These are phyloP conservation scores for Nothobranchius furzeri DNA, from an alignment of 2,113 vertebrate genomes.

Conservation along the genomic window DNA sequence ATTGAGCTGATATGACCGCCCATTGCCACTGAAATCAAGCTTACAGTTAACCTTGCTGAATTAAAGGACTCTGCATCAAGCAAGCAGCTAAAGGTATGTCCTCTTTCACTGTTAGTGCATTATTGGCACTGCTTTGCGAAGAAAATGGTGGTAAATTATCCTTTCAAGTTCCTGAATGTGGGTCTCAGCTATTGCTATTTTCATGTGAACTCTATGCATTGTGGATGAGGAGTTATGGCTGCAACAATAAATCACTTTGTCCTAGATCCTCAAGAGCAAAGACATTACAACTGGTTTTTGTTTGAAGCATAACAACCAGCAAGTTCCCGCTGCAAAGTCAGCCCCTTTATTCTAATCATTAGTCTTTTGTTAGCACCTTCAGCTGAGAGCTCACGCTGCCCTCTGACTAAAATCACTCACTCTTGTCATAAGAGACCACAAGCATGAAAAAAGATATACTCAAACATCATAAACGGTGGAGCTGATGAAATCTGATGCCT, in stretches of 20 bases:
- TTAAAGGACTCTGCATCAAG: constrained; percentile 28
- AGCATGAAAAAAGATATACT: too few species aligned
- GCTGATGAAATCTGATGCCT: too few species aligned
- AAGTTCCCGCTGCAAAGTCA: constrained; percentile 1
- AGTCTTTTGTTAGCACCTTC: too few species aligned
- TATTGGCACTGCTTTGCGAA: constrained; percentile 27
- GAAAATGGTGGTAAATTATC: constrained; percentile 38
- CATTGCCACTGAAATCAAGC: constrained; percentile 44
- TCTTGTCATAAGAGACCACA: too few species aligned
- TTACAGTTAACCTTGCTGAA: constrained; percentile 46
- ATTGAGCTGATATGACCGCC: constrained; percentile 58
- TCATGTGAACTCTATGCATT: constrained; percentile 1
- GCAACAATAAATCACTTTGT: constrained; percentile 21
- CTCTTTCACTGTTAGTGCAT: constrained; percentile 9
- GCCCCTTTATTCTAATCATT: too few species aligned
- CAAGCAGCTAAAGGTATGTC: constrained; percentile 19
- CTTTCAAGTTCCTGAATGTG: background rate
- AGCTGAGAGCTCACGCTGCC: too few species aligned
- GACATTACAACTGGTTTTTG: constrained; percentile 32
- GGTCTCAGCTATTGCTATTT: constrained; percentile 27
- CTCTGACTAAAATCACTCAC: too few species aligned
- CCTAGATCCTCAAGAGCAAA: constrained; percentile 31
- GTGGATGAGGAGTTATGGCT: too few species aligned
- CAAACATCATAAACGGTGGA: too few species aligned
- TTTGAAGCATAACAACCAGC: constrained; percentile 32